Conservation (phyloP, 2,797 vertebrate species). For the Tokudaia muenninki region DNA sequence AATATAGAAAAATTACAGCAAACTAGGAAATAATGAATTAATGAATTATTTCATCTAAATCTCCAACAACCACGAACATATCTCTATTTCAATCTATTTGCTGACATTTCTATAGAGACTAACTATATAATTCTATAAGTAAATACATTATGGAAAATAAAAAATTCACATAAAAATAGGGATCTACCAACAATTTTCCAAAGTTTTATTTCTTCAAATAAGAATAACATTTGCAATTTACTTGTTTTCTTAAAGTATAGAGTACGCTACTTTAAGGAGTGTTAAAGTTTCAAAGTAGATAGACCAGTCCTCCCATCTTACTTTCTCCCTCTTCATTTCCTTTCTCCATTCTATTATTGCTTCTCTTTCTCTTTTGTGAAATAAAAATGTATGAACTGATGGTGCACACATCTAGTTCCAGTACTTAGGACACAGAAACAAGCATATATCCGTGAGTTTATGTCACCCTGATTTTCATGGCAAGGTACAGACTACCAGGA, state of each 20-base stretch:
- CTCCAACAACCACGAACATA: neutral
- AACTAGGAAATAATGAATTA: neutral
- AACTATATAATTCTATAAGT: neutral
- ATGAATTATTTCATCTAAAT: neutral
- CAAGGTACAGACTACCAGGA: neutral
- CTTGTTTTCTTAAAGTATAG: neutral
- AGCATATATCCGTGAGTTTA: neutral
- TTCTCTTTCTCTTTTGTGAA: neutral
- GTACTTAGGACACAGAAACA: neutral
- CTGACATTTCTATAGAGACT: neutral
- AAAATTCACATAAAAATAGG: neutral
- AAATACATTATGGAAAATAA: neutral
- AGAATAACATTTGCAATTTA: neutral
- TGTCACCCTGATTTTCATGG: no score
- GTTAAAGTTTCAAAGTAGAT: neutral
- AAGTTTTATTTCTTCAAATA: neutral
- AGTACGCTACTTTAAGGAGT: no score
- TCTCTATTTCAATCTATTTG: neutral
- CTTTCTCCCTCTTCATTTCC: neutral
- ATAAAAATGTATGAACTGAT: neutral
- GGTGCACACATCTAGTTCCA: neutral
- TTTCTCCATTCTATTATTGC: neutral
- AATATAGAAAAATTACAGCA: neutral
- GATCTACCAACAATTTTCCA: neutral
- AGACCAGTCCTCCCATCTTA: neutral